phyloP scores from a whole-genome alignment of 2,888 invertebrate species.

The Zygothrica quintamaculata region DNA sequence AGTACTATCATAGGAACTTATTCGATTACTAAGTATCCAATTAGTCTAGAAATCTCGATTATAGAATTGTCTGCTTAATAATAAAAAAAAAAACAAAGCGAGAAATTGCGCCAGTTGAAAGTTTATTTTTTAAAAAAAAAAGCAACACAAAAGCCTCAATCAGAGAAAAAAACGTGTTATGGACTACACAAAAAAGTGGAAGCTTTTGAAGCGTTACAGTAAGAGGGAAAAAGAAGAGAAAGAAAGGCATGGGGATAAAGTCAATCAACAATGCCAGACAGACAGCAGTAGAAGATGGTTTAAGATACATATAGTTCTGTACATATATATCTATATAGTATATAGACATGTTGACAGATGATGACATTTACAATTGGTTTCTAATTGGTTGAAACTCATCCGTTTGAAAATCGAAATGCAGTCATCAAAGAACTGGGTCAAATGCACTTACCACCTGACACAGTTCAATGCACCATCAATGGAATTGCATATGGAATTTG shows the following conservation, averaged over 20 bases:
- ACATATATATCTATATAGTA: background rate
- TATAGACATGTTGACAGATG: conserved; percentile 28
- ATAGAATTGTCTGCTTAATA: conserved; percentile 31
- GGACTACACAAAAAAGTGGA: conserved; percentile 15
- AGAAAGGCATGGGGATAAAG: background rate
- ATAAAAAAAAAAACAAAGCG: conserved; percentile 63
- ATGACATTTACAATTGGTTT: conserved; percentile 72
- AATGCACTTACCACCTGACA: conserved; percentile 48
- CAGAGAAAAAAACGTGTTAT: conserved; percentile 41
- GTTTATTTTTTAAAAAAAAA: background rate
- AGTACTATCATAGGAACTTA: too few relatives aligned
- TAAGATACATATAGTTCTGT: conserved; percentile 7
- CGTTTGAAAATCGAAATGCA: conserved; percentile 45
- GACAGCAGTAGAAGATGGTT: conserved; percentile 16
- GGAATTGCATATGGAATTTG: conserved; percentile 4
- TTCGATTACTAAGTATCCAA: too few relatives aligned
- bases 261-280: conserved; percentile 24
- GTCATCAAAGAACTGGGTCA: conserved; percentile 58
- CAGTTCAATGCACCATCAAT: conserved; percentile 37
- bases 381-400: conserved; percentile 52
- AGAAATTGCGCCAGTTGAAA: conserved; percentile 57
- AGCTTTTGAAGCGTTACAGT: too few relatives aligned
- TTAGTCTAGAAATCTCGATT: background rate
- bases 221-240: conserved; percentile 1
- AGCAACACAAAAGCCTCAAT: background rate